phyloP scores from a whole-genome alignment of 2,797 vertebrate species.

The Telmatherina bonti region DNA sequence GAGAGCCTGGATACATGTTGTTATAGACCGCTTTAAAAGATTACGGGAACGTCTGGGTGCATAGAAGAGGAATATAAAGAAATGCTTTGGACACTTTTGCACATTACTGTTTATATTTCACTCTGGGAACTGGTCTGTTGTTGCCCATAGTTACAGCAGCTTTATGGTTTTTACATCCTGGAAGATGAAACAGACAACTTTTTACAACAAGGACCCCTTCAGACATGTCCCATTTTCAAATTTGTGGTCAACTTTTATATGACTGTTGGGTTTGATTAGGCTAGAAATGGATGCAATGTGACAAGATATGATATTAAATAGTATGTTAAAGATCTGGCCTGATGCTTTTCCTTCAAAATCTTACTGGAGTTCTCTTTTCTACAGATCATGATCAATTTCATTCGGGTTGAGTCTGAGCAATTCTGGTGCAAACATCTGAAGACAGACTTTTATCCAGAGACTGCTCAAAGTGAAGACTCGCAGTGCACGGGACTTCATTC shows the following conservation, averaged over 20 bases:
- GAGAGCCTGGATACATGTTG: background rate
- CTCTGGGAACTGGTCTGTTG: no score
- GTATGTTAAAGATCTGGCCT: background rate
- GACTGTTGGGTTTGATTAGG: background rate
- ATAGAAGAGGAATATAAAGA: no score
- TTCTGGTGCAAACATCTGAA: background rate
- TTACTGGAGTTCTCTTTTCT: background rate
- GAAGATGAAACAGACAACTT: no score
- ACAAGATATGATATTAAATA: background rate
- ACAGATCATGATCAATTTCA: background rate
- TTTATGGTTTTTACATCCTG: no score
- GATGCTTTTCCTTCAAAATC: background rate
- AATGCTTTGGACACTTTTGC: no score
- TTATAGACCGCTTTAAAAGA: no score
- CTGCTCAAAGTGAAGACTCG: background rate
- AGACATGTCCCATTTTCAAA: background rate
- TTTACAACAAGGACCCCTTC: background rate
- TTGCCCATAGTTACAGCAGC: no score
- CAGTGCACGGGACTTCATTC: no score
- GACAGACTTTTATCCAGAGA: background rate
- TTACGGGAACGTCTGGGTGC: no score
- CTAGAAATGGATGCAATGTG: background rate
- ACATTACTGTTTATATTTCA: no score
- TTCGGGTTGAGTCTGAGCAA: background rate
- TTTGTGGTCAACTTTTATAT: background rate